These are phyloP conservation scores for Prosapia bicincta DNA, from an alignment of 2,888 invertebrate genomes.

Conservation along the genomic window DNA sequence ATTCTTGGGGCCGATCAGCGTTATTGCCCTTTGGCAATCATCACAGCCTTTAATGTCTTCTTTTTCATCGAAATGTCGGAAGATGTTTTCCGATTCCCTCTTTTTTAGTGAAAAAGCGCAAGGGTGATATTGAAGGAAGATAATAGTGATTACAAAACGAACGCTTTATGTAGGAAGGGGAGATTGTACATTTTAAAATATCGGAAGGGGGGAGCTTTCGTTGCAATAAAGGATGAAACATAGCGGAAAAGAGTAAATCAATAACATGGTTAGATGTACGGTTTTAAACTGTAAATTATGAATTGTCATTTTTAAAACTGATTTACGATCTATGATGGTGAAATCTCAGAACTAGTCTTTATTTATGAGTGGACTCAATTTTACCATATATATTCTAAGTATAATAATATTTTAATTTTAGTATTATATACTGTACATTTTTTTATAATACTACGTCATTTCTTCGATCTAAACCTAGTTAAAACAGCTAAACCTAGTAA, in stretches of 20 bases:
- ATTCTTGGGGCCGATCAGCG: background rate
- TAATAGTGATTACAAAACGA: constrained; percentile 2
- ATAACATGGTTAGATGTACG: background rate
- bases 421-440: too few relatives aligned
- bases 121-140: constrained; percentile 2
- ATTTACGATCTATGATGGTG: too few relatives aligned
- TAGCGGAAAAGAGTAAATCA: background rate
- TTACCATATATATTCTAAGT: too few relatives aligned
- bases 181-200: background rate
- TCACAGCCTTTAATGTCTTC: constrained; percentile 13
- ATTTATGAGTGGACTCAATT: too few relatives aligned
- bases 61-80: constrained; percentile 21
- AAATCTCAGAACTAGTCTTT: too few relatives aligned
- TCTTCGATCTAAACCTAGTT: too few relatives aligned
- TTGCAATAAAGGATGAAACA: background rate
- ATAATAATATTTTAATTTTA: too few relatives aligned
- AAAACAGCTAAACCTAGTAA: too few relatives aligned
- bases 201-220: background rate
- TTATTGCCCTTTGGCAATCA: background rate
- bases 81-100: constrained; percentile 18
- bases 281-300: background rate
- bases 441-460: too few relatives aligned
- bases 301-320: too few relatives aligned
- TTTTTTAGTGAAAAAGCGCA: constrained; percentile 18
- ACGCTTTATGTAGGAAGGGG: background rate